Evolutionary conservation across 2,113 vertebrate species (phyloP).

Genomic region (Sinocyclocheilus anophthalmus): DNA sequence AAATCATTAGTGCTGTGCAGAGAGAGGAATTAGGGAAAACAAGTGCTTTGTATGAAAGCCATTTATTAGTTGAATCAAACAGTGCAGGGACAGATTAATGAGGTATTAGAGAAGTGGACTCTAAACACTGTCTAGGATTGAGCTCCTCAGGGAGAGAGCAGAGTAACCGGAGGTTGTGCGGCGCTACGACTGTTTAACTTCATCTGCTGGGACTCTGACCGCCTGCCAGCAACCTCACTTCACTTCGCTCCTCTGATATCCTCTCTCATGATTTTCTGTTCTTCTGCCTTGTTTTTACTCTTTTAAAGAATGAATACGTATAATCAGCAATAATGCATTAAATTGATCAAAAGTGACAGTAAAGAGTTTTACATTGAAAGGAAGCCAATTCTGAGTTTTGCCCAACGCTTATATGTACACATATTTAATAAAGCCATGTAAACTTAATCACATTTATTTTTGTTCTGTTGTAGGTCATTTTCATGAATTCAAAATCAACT

Average conservation of each 20-base stretch:
- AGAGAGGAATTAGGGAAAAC: conserved; percentile 66
- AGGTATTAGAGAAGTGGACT: conserved; percentile 67
- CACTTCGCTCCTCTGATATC: not conserved
- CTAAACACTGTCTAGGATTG: conserved; percentile 68
- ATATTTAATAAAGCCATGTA: no score
- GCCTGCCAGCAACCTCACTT: conserved; percentile 59
- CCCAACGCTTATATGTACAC: no score
- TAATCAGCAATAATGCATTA: no score
- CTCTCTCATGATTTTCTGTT: not conserved
- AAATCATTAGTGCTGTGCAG: conserved; percentile 67
- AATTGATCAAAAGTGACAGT: no score
- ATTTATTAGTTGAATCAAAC: conserved; percentile 66
- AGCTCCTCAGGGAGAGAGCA: conserved; percentile 58
- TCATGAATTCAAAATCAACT: conserved; percentile 94
- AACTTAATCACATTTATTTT: not conserved
- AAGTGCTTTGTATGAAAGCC: conserved; percentile 65
- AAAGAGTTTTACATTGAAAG: not conserved
- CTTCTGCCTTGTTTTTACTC: not conserved
- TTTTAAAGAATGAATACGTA: not conserved
- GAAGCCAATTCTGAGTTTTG: no score
- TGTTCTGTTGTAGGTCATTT: conserved; percentile 85
- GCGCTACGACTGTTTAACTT: conserved; percentile 65
- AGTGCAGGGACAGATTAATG: conserved; percentile 68
- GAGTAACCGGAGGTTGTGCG: conserved; percentile 34
- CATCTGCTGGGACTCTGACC: conserved; percentile 65